phyloP scores from a whole-genome alignment of 2,797 vertebrate species.

The Sebastes melanostomus region DNA sequence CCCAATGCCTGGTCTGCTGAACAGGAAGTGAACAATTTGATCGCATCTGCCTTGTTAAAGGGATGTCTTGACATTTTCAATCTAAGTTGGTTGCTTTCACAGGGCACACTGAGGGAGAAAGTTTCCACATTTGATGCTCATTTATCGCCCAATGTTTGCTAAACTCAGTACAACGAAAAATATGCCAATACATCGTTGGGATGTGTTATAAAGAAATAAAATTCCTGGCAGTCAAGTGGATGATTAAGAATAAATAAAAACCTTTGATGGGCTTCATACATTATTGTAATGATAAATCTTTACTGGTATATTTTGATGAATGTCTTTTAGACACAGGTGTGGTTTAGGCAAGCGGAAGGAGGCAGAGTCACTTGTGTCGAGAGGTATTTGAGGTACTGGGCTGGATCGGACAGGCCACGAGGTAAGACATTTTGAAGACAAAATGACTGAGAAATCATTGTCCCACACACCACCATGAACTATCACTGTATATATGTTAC shows the following conservation, averaged over 20 bases:
- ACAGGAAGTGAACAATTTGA: slow-evolving; percentile 45
- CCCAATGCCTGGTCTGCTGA: slow-evolving; percentile 42
- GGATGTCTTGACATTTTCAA: slow-evolving; percentile 53
- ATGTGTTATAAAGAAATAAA: neutral
- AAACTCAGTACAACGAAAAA: neutral
- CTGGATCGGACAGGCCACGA: too few species aligned
- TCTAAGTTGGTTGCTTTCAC: slow-evolving; percentile 27
- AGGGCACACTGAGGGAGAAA: neutral
- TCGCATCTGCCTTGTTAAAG: slow-evolving; percentile 59
- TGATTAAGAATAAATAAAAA: neutral
- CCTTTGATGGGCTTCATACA: neutral
- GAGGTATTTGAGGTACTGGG: neutral
- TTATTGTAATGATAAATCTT: neutral
- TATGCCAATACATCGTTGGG: neutral
- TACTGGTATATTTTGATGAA: neutral
- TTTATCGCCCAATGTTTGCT: neutral
- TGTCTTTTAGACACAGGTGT: neutral
- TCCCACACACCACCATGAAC: accelerated
- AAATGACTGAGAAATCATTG: neutral
- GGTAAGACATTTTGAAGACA: neutral
- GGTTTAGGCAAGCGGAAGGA: neutral
- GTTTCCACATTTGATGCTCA: slow-evolving; percentile 18
- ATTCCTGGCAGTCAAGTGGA: neutral
- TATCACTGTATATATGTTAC: neutral
- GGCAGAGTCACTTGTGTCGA: neutral